Base-by-base conservation (phyloP, 2,888 invertebrate species). In the Drosophila longiperda region DNA sequence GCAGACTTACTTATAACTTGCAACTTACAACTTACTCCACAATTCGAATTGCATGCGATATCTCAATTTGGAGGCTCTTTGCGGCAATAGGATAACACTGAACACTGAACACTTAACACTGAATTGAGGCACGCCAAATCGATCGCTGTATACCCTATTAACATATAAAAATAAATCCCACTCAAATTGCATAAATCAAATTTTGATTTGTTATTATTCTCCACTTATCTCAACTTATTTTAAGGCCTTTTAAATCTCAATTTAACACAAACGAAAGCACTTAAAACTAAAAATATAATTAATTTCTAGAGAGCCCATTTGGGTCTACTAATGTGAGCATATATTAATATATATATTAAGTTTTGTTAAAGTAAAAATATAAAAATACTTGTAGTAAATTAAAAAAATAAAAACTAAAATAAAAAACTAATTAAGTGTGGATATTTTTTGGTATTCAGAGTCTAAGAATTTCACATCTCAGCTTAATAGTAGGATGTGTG, bases 21-120 rank as follows among this genome's bases (percentile, higher is more conserved):
- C 89, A 38, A 71, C 65, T 78, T 89, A 90, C 89, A 85, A 85
- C 90, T 89, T 73, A 89, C 61, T 75, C 73, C 73, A 67, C 77
- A 73, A 68, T 72, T 67, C 71, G 64, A 62, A 79, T 73, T 78
- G 81, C 89, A 79, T 82, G 84, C 83, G 87, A 91, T 91, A 91
- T 91, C 91, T 91, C 87, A 91, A 91, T 91, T 91, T 90, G 77
- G 79, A 54, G 58, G 42, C 76, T 82, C 82, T 77, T 75, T 87
- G 82, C 60, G 64, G 57, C 66, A 74, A 71, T 70, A 64, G 66
- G 77, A 73, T 53, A 64, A 40, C 59, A 62, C 52, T 36, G 38
- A 12, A 57, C 33, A 26, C 5, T 3, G 17, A 20, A 32, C 23
- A 23, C 23, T 23, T 17, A 54, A 12, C 8, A 53, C n/a, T 34